Percentiles rank a stretch among this genome's conserved stretches.
Evolutionary conservation across 2,888 invertebrate genomes (phyloP).

Genomic region (Nephrotoma guestfalica): DNA sequence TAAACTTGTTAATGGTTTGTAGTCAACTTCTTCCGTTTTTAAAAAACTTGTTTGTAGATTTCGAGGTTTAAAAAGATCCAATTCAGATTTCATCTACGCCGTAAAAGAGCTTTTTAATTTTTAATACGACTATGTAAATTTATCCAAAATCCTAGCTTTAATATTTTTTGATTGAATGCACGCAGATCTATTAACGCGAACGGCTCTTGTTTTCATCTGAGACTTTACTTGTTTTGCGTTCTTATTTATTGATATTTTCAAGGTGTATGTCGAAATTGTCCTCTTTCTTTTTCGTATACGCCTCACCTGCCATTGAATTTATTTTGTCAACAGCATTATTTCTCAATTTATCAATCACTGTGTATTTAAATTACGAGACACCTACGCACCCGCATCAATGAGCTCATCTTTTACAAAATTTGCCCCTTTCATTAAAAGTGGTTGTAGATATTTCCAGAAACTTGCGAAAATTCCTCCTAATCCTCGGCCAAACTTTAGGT

Average conservation of each 20-base stretch:
- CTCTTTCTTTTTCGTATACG: too few species aligned
- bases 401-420: not conserved
- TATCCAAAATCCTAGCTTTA: not conserved
- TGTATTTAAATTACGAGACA: not conserved
- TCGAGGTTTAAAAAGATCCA: not conserved
- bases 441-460: not conserved
- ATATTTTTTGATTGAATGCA: not conserved
- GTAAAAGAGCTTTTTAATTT: not conserved
- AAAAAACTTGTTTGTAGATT: too few species aligned
- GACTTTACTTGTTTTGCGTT: not conserved
- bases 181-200: not conserved
- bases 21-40: too few species aligned
- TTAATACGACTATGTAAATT: not conserved
- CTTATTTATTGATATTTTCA: not conserved
- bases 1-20: too few species aligned
- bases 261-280: not conserved
- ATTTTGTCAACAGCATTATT: not conserved
- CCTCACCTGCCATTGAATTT: too few species aligned
- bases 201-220: too few species aligned
- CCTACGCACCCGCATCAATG: not conserved
- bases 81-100: not conserved
- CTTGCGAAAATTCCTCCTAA: not conserved
- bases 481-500: not conserved
- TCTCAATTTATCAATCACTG: not conserved
- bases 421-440: not conserved